A percentile compares a stretch with the other conserved stretches of the same genome.
Conservation (phyloP, 2,888 invertebrate species). For the Meteorus colon region DNA sequence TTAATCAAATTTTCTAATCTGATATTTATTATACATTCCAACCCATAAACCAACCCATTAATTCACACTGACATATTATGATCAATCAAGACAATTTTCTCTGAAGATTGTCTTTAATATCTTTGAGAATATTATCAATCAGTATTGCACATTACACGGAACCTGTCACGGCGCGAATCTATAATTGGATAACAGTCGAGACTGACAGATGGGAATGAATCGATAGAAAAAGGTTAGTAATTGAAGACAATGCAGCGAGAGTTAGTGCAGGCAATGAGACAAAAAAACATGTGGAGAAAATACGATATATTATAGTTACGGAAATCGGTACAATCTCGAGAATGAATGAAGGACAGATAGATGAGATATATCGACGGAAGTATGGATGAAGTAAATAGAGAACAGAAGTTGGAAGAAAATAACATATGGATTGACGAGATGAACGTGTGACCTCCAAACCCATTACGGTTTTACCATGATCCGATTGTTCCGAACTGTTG, state of each 20-base stretch:
- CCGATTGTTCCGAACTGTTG: constrained; percentile 8
- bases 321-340: neutral
- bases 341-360: neutral
- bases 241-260: neutral
- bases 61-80: no score
- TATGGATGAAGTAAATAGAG: constrained; percentile 16
- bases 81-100: no score
- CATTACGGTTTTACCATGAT: constrained; percentile 42
- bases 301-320: neutral
- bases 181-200: neutral
- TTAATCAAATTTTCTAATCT: no score
- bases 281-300: constrained; percentile 1
- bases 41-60: no score
- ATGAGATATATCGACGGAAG: neutral
- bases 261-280: neutral
- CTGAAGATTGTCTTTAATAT: no score
- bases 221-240: neutral
- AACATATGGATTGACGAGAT: constrained; percentile 31
- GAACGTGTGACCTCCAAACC: constrained; percentile 41
- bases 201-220: neutral
- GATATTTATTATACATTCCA: no score
- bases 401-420: constrained; percentile 43
- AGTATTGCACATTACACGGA: no score
- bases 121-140: no score
- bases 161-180: no score